These are phyloP conservation scores for Cryptosula pallasiana DNA, from an alignment of 2,888 invertebrate species.

Conservation along the genomic window DNA sequence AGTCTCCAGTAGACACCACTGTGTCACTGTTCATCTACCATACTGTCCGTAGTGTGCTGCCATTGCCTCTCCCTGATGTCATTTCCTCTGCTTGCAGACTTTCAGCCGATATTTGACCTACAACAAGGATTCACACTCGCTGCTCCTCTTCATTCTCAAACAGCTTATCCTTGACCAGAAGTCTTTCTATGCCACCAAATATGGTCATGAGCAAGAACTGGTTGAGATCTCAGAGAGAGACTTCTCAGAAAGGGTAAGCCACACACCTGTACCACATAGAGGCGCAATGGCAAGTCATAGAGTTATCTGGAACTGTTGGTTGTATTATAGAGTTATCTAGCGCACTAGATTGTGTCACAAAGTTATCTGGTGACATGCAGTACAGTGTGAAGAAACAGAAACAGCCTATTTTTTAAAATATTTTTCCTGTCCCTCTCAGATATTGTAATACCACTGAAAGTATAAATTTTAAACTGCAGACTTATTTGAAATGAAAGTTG, in stretches of 20 bases:
- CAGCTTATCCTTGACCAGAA: constrained; percentile 88
- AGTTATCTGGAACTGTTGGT: too few relatives aligned
- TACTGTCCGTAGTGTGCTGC: too few relatives aligned
- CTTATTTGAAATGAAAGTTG: too few relatives aligned
- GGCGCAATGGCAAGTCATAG: too few relatives aligned
- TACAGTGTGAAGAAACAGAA: too few relatives aligned
- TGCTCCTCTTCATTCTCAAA: constrained; percentile 87
- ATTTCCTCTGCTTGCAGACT: constrained; percentile 61
- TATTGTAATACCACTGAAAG: too few relatives aligned
- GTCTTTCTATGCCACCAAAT: constrained; percentile 62
- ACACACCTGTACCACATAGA: neutral
- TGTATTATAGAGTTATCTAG: neutral
- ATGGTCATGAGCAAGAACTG: constrained; percentile 59
- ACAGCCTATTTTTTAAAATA: too few relatives aligned
- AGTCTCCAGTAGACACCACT: too few relatives aligned
- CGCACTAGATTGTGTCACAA: neutral
- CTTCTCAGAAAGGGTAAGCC: constrained; percentile 66
- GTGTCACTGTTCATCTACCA: too few relatives aligned
- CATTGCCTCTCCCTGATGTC: neutral
- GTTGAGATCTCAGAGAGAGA: constrained; percentile 83
- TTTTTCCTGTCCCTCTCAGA: too few relatives aligned
- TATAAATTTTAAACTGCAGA: too few relatives aligned
- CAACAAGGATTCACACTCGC: constrained; percentile 91
- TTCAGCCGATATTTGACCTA: constrained; percentile 89
- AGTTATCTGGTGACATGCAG: too few relatives aligned